Conservation (phyloP, 1,140 invertebrate genomes). For the Drosophila takahashii region DNA sequence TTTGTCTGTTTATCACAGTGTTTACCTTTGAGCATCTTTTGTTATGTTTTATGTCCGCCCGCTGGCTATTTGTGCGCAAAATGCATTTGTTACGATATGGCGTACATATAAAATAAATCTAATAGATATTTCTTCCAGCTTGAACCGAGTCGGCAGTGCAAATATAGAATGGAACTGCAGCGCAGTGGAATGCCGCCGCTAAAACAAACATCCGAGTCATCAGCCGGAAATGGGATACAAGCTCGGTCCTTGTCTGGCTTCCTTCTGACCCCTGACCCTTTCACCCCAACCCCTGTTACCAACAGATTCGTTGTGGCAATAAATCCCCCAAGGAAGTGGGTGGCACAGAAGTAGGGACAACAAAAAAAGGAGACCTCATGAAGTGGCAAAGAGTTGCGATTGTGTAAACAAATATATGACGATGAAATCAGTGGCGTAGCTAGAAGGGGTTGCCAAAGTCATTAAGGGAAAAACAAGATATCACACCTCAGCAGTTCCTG, state of each 20-base stretch:
- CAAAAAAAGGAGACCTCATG: conserved; percentile 38
- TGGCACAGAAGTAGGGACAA: conserved; percentile 2
- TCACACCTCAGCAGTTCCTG: too few relatives aligned
- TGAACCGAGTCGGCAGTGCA: conserved; percentile 22
- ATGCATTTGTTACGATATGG: conserved; percentile 53
- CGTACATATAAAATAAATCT: conserved; percentile 37
- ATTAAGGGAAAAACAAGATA: background rate
- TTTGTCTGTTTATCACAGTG: conserved; percentile 27
- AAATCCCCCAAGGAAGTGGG: conserved; percentile 38
- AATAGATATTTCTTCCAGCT: conserved; percentile 40
- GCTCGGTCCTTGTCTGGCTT: conserved; percentile 30
- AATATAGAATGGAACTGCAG: conserved; percentile 29
- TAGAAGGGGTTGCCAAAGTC: background rate
- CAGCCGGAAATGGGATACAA: conserved; percentile 64
- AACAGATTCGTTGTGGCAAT: conserved; percentile 42
- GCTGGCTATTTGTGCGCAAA: conserved; percentile 47
- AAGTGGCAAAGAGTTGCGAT: conserved; percentile 72
- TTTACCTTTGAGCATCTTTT: conserved; percentile 45
- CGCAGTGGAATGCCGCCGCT: conserved; percentile 38
- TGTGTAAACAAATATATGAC: conserved; percentile 67
- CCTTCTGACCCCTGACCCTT: conserved; percentile 18
- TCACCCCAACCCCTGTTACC: background rate
- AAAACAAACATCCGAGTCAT: conserved; percentile 70
- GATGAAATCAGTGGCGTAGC: conserved; percentile 26
- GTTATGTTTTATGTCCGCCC: conserved; percentile 32